Evolutionary conservation across 2,113 vertebrate genomes (phyloP).

Genomic region (Myiagra hebetior): DNA sequence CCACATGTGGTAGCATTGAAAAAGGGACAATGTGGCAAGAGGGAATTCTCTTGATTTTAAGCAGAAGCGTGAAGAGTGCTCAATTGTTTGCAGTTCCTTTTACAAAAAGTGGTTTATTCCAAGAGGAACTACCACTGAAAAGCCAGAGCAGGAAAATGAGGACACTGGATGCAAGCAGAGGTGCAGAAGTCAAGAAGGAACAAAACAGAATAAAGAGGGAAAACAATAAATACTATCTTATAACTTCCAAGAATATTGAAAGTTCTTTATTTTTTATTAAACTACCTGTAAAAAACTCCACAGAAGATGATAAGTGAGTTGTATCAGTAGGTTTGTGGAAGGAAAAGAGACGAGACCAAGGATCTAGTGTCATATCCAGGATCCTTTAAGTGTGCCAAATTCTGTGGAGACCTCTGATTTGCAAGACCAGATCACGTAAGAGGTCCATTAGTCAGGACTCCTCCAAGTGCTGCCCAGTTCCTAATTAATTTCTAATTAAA

Average conservation of each 20-base stretch:
- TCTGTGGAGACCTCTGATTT: neutral
- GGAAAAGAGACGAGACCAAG: neutral
- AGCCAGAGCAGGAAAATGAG: neutral
- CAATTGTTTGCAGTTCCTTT: neutral
- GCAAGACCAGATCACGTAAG: neutral
- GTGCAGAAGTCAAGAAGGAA: neutral
- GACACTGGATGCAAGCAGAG: neutral
- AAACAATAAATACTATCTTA: neutral
- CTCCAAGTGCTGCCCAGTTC: neutral
- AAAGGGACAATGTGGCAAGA: neutral
- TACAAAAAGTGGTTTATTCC: neutral
- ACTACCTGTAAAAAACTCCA: neutral
- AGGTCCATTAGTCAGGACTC: neutral
- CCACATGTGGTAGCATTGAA: neutral
- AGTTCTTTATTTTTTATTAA: neutral
- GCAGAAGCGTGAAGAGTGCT: neutral
- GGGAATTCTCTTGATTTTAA: neutral
- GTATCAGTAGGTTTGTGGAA: neutral
- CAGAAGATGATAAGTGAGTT: neutral
- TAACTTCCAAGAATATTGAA: neutral
- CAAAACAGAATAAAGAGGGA: neutral
- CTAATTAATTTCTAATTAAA: neutral
- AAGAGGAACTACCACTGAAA: neutral
- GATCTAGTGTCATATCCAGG: neutral
- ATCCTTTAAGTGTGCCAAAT: neutral